A percentile compares a stretch with the other conserved stretches of the same genome.
These are phyloP conservation scores for Antitype chi DNA, from an alignment of 2,888 invertebrate species.

Conservation along the genomic window DNA sequence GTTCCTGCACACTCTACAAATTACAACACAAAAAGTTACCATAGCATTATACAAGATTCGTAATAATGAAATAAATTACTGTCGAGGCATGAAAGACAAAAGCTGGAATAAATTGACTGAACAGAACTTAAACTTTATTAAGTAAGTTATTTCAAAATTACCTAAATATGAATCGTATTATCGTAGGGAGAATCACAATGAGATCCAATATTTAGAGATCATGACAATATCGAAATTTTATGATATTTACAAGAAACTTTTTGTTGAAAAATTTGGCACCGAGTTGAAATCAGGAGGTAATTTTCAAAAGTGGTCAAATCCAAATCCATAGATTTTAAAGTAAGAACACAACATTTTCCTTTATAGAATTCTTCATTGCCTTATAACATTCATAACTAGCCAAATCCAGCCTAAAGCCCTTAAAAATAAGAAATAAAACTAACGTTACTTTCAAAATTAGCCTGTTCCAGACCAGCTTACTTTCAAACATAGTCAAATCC, in stretches of 20 bases:
- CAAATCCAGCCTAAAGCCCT: not conserved
- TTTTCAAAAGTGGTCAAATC: no score
- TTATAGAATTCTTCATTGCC: no score
- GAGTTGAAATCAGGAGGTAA: slow-evolving; percentile 15
- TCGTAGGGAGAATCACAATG: slow-evolving; percentile 43
- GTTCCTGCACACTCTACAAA: slow-evolving; percentile 46
- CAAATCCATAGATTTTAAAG: no score
- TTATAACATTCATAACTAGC: no score
- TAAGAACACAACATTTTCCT: no score
- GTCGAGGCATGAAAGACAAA: slow-evolving; percentile 34
- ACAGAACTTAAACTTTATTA: slow-evolving; percentile 45
- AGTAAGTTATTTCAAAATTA: slow-evolving; percentile 41
- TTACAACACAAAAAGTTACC: slow-evolving; percentile 45
- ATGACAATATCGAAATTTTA: slow-evolving; percentile 44
- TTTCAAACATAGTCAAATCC: slow-evolving; percentile 6
- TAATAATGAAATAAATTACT: slow-evolving; percentile 37
- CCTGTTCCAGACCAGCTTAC: slow-evolving; percentile 8
- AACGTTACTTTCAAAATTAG: not conserved
- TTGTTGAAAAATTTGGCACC: slow-evolving; percentile 29
- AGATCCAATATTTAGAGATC: slow-evolving; percentile 41
- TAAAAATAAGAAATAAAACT: no score
- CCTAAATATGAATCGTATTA: slow-evolving; percentile 55
- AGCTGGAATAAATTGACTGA: slow-evolving; percentile 39
- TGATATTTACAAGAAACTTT: slow-evolving; percentile 39
- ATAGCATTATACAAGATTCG: slow-evolving; percentile 32